Evolutionary conservation across 2,113 vertebrate species (phyloP), one percentile per base, ranked within the genome.

Genomic region (Seriola quinqueradiata): DNA sequence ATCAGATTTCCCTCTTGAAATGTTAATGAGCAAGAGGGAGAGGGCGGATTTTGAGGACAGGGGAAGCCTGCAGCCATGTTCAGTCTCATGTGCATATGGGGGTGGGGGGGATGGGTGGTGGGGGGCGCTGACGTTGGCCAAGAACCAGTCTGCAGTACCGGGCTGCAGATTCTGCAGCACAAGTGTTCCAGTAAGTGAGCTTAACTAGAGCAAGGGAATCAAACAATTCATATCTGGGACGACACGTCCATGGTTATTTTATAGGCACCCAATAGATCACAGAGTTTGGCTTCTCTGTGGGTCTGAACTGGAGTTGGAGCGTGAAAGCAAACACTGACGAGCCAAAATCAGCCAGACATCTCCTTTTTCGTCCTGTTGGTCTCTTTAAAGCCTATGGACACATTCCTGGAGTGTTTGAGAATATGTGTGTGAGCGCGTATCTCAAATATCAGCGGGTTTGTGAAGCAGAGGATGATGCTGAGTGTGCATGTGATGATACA

Each of bases 221-320:
- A 72, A 69, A 82, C 71, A 61, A 52, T 76, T 87, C 25, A 65
- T 74, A 81, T 87, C 66, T 89, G 79, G 85, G 79, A 84, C 78
- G 48, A 66, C 76, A 65, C 14, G 42, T 77, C 42, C 58, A 72
- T 78, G 77, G 60, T 82, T 74, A 85, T 63, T 83, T 87, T 57
- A 81, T 40, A 81, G 65, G 57, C 83, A 60, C 55, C 67, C 68
- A 50, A 52, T 65, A 80, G 77, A 83, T 86, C 32, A 75, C 67
- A 66, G 59, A 55, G 74, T 74, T 82, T 42, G 13, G 73, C 42
- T 44, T 77, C 58, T 69, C 65, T 77, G 64, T 82, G 70, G 70
- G 70, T 23, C 60, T 61, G n/a, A 60, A 81, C 44, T 67, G 0
- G 2, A 75, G 60, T 59, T 46, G 2, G 52, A 63, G 60, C 10